phyloP scores from a whole-genome alignment of 2,113 vertebrate species.

The Dasyornis broadbenti region DNA sequence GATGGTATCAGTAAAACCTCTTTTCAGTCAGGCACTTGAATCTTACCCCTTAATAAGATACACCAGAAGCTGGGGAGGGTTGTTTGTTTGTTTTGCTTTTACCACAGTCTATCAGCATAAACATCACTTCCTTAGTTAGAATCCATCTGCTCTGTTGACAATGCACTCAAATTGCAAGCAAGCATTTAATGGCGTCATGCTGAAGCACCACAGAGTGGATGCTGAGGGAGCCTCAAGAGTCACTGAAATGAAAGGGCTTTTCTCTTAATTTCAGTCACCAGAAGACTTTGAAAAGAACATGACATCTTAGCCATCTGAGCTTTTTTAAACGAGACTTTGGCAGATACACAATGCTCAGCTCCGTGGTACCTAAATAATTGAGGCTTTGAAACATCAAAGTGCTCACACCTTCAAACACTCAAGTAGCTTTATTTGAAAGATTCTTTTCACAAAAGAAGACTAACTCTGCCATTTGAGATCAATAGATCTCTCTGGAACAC shows the following conservation, averaged over 20 bases:
- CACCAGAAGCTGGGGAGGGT: background rate
- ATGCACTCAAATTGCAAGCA: constrained; percentile 57
- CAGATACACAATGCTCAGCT: constrained; percentile 66
- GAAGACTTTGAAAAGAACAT: constrained; percentile 70
- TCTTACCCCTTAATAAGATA: constrained; percentile 11
- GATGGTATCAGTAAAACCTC: background rate
- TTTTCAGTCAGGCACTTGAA: constrained; percentile 8
- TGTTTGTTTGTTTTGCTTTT: constrained; percentile 33
- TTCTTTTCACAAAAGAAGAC: constrained; percentile 60
- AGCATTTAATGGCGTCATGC: constrained; percentile 54
- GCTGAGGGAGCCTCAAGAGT: constrained; percentile 55
- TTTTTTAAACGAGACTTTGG: constrained; percentile 69
- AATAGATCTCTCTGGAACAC: constrained; percentile 59
- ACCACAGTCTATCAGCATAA: constrained; percentile 29
- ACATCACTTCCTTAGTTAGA: constrained; percentile 33
- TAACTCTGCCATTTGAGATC: constrained; percentile 71
- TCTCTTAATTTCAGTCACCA: constrained; percentile 71
- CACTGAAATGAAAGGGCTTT: constrained; percentile 64
- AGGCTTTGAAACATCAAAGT: constrained; percentile 79
- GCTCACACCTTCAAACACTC: constrained; percentile 72
- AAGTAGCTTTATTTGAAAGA: constrained; percentile 74
- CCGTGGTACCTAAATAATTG: constrained; percentile 75
- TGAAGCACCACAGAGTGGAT: constrained; percentile 42
- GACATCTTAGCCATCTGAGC: constrained; percentile 64
- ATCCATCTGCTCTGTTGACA: constrained; percentile 50